A percentile compares a stretch with the other conserved stretches of the same genome.
These are phyloP conservation scores for Oreonectes daqikongensis DNA, from an alignment of 2,797 vertebrate species.

Conservation along the genomic window DNA sequence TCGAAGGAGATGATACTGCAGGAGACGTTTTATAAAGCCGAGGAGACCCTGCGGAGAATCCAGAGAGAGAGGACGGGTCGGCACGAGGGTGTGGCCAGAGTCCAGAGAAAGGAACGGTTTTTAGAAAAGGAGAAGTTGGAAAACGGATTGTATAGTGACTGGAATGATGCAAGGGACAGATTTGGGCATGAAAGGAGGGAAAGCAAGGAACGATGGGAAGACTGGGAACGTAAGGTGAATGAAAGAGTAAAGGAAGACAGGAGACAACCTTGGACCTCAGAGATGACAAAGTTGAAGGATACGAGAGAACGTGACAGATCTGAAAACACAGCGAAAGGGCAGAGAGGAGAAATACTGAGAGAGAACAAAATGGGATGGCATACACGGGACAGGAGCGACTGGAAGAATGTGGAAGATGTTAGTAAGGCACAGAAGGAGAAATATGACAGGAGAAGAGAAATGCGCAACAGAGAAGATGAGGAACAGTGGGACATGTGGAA, in stretches of 20 bases:
- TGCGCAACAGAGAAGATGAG: constrained; percentile 2
- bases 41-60: constrained; percentile 74
- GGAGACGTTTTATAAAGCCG: constrained; percentile 78
- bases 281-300: constrained; percentile 30
- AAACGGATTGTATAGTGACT: constrained; percentile 44
- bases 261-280: not conserved
- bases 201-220: constrained; percentile 64
- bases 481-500: constrained; percentile 35
- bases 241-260: constrained; percentile 3
- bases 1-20: constrained; percentile 75
- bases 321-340: not conserved
- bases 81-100: constrained; percentile 40
- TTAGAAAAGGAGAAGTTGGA: constrained; percentile 33
- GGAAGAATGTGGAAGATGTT: constrained; percentile 28
- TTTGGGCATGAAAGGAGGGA: constrained; percentile 61
- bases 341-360: constrained; percentile 22
- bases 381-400: not conserved
- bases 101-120: constrained; percentile 23
- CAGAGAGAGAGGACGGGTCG: constrained; percentile 66
- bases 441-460: constrained; percentile 37
- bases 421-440: constrained; percentile 1
- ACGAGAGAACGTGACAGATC: constrained; percentile 8
- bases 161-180: constrained; percentile 48
- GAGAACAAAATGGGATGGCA: constrained; percentile 36
- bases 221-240: constrained; percentile 35